Conservation (phyloP, 2,888 invertebrate species). For the Geotrupes spiniger region DNA sequence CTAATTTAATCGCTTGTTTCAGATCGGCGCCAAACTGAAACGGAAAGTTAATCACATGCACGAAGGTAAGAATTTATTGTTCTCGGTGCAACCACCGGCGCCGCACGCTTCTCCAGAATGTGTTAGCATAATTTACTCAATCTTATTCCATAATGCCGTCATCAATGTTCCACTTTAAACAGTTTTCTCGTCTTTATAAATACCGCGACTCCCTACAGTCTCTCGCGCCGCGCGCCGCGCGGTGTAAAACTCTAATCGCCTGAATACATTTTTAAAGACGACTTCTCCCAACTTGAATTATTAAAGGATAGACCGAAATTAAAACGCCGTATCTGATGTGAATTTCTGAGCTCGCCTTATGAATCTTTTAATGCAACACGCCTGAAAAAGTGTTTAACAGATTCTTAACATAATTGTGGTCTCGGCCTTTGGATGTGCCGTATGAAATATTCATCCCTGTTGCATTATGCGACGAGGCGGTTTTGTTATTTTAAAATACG, state of each 20-base stretch:
- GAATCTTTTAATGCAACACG: slow-evolving; percentile 29
- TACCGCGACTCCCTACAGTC: slow-evolving; percentile 30
- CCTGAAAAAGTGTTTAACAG: slow-evolving; percentile 33
- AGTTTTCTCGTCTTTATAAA: slow-evolving; percentile 37
- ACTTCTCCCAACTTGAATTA: slow-evolving; percentile 37
- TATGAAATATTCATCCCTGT: slow-evolving; percentile 31
- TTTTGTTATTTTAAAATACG: slow-evolving; percentile 8
- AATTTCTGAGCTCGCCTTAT: slow-evolving; percentile 29
- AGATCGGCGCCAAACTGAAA: background rate
- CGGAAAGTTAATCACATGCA: slow-evolving; percentile 5
- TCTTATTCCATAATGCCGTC: slow-evolving; percentile 35
- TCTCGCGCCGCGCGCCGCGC: slow-evolving; percentile 29
- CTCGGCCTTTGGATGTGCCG: slow-evolving; percentile 24
- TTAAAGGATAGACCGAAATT: slow-evolving; percentile 39
- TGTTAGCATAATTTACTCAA: slow-evolving; percentile 38
- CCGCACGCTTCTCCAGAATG: slow-evolving; percentile 26
- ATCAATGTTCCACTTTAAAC: slow-evolving; percentile 39
- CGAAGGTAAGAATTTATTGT: background rate
- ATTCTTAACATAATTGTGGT: slow-evolving; percentile 34
- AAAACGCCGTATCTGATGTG: slow-evolving; percentile 34
- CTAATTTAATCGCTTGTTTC: background rate
- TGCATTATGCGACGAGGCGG: slow-evolving; percentile 16
- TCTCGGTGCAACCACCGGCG: slow-evolving; percentile 9
- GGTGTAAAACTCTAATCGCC: slow-evolving; percentile 36
- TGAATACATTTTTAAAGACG: slow-evolving; percentile 39